phyloP scores from a whole-genome alignment of 64 coral and sea anemone species.

The Montipora efflorescens region DNA sequence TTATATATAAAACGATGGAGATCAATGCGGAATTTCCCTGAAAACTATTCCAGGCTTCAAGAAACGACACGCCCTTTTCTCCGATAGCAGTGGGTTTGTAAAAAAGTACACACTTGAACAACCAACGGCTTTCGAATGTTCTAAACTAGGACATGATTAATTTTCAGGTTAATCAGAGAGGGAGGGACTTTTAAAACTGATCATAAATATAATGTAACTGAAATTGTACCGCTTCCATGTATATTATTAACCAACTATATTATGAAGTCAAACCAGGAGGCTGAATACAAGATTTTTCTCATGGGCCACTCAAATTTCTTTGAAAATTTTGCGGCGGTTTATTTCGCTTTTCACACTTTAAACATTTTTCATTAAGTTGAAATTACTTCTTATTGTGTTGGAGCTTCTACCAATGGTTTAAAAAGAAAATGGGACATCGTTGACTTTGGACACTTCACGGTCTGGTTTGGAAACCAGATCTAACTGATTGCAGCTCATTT shows the following conservation, averaged over 20 bases:
- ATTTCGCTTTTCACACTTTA: constrained; percentile 35
- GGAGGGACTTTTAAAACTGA: too few relatives aligned
- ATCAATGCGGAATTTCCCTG: too few relatives aligned
- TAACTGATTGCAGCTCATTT: neutral
- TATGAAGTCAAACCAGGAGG: neutral
- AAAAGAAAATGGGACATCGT: constrained; percentile 1
- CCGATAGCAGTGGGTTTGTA: too few relatives aligned
- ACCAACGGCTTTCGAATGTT: too few relatives aligned
- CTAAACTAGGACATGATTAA: neutral
- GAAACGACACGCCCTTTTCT: too few relatives aligned
- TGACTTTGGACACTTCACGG: neutral
- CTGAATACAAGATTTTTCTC: constrained; percentile 13
- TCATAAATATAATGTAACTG: too few relatives aligned
- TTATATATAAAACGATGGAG: too few relatives aligned
- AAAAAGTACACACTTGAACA: too few relatives aligned
- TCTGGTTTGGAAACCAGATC: neutral
- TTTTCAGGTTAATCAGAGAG: too few relatives aligned
- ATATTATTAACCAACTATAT: constrained; percentile 13
- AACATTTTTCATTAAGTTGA: constrained; percentile 13
- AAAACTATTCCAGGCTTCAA: too few relatives aligned
- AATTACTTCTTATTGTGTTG: constrained; percentile 26
- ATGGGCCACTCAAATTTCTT: neutral
- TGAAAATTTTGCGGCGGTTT: constrained; percentile 5
- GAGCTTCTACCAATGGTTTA: neutral
- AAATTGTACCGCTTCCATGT: neutral